These are phyloP conservation scores for Brotogeris chrysoptera DNA, from an alignment of 2,797 vertebrate species.

Conservation along the genomic window DNA sequence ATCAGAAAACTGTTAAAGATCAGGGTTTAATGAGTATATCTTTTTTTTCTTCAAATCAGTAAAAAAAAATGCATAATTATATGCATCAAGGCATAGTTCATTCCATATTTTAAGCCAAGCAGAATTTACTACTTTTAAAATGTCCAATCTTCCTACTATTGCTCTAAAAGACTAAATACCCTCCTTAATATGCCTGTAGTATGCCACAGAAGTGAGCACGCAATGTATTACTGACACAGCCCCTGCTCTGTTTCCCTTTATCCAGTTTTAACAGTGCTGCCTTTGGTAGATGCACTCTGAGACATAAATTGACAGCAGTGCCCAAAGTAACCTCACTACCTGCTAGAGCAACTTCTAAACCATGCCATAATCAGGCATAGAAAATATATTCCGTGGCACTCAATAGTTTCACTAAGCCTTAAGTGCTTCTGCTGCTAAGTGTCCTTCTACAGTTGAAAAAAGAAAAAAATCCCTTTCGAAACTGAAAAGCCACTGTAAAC, in stretches of 20 bases:
- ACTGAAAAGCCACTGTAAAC: not conserved
- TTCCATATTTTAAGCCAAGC: not conserved
- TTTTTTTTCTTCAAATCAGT: not conserved
- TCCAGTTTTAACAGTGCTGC: not conserved
- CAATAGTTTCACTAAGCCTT: not conserved
- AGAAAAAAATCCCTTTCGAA: not conserved
- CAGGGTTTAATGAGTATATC: rapidly evolving
- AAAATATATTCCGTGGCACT: not conserved
- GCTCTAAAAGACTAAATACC: not conserved
- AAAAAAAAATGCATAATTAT: not conserved
- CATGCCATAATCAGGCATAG: not conserved
- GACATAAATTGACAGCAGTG: not conserved
- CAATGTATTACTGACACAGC: not conserved
- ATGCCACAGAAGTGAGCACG: not conserved
- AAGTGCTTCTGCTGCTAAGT: slow-evolving; percentile 27
- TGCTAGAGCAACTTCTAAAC: slow-evolving; percentile 26
- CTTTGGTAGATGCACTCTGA: not conserved
- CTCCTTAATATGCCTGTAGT: not conserved
- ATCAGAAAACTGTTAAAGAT: not conserved
- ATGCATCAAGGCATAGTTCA: not conserved
- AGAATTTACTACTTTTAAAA: not conserved
- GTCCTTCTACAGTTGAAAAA: not conserved
- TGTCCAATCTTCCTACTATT: not conserved
- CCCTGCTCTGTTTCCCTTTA: not conserved
- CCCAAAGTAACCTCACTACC: slow-evolving; percentile 1